Evolutionary conservation across 2,113 vertebrate genomes (phyloP).

Genomic region (Ochotona princeps): DNA sequence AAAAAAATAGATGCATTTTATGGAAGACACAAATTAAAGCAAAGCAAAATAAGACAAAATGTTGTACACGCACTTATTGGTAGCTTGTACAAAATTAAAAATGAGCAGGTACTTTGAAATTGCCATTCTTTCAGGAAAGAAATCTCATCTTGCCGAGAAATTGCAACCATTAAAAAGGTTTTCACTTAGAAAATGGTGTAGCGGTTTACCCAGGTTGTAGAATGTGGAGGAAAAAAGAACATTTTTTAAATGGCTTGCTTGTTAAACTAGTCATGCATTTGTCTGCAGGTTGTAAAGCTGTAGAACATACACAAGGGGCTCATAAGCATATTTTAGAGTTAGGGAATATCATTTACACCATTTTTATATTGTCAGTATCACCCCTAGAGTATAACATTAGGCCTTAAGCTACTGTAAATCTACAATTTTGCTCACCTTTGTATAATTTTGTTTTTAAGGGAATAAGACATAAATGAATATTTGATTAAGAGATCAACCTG

Average conservation of each 20-base stretch:
- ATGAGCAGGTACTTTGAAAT: constrained; percentile 14
- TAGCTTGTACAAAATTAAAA: constrained; percentile 3
- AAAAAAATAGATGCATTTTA: not conserved
- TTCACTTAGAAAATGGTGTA: constrained; percentile 59
- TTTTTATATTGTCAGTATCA: constrained; percentile 86
- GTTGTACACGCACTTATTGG: not conserved
- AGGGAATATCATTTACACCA: constrained; percentile 85
- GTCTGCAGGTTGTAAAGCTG: constrained; percentile 83
- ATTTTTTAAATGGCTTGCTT: constrained; percentile 83
- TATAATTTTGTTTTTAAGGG: constrained; percentile 86
- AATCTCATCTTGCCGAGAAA: constrained; percentile 68
- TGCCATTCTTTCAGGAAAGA: constrained; percentile 26
- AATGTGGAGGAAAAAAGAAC: constrained; percentile 53
- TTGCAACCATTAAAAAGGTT: constrained; percentile 63
- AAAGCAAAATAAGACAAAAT: not conserved
- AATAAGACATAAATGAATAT: constrained; percentile 85
- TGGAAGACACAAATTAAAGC: constrained; percentile 45
- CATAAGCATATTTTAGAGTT: constrained; percentile 87
- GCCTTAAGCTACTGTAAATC: constrained; percentile 86
- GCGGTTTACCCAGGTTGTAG: constrained; percentile 73
- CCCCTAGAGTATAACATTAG: constrained; percentile 83
- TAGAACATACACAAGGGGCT: constrained; percentile 83
- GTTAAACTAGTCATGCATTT: constrained; percentile 85
- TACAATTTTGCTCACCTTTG: constrained; percentile 84
- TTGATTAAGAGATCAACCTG: constrained; percentile 85